Percentiles rank a stretch among this genome's conserved stretches.
phyloP scores from a whole-genome alignment of 2,888 invertebrate species.

The Synergus laeviventris region DNA sequence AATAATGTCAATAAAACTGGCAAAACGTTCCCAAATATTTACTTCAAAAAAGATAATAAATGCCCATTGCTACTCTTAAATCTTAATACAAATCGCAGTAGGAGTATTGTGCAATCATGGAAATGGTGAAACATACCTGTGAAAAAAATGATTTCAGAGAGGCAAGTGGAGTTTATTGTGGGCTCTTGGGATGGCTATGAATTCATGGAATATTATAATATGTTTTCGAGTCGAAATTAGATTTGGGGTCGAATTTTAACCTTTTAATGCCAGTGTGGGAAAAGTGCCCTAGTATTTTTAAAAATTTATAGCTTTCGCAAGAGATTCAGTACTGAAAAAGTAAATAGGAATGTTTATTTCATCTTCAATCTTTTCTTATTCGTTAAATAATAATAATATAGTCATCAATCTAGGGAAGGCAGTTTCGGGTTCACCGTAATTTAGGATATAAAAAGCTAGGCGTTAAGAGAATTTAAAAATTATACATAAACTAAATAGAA shows the following conservation, averaged over 20 bases:
- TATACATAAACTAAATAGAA: not conserved
- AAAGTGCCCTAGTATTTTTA: not conserved
- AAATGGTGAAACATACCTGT: no score
- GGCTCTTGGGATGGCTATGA: no score
- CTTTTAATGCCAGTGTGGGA: not conserved
- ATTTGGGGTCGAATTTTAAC: not conserved
- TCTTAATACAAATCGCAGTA: no score
- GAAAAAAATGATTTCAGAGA: no score
- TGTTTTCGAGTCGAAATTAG: not conserved
- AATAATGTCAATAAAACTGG: no score
- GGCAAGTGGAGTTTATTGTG: no score
- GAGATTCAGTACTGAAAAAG: not conserved
- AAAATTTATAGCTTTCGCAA: not conserved
- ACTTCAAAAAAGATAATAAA: no score
- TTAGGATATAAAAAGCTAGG: not conserved
- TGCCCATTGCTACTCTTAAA: no score
- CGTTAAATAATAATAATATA: not conserved
- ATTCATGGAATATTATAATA: not conserved
- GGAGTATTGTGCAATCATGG: no score
- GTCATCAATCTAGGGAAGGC: not conserved
- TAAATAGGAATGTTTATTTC: not conserved
- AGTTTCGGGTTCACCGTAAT: not conserved
- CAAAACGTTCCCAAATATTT: no score
- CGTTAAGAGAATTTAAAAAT: not conserved
- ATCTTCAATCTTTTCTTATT: no score